Evolutionary conservation across 2,113 vertebrate species (phyloP).

Genomic region (Paradisaea rubra): DNA sequence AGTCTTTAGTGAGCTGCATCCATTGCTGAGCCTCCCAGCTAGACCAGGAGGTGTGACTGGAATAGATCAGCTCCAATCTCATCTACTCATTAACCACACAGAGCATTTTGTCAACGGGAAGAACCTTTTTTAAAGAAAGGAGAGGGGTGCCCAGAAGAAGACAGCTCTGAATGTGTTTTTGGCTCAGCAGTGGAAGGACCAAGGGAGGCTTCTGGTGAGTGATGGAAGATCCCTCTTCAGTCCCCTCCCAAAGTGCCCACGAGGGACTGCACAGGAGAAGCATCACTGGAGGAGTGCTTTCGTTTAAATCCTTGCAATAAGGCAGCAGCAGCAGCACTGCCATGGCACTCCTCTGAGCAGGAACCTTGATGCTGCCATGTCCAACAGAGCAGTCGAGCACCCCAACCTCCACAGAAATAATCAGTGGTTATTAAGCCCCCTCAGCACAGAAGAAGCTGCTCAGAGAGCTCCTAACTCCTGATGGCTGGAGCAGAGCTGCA

Average conservation of each 20-base stretch:
- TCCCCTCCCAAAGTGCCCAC: fast-evolving
- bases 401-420: background rate
- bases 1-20: constrained; percentile 12
- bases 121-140: background rate
- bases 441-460: background rate
- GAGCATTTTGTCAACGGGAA: background rate
- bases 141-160: background rate
- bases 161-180: background rate
- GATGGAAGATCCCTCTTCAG: background rate
- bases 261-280: background rate
- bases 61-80: constrained; percentile 9
- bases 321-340: background rate
- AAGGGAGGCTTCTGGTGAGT: background rate
- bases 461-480: background rate
- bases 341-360: background rate
- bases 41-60: constrained; percentile 8
- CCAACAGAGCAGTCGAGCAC: background rate
- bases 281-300: background rate
- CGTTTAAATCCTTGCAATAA: background rate
- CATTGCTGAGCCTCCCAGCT: background rate
- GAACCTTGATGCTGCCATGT: background rate
- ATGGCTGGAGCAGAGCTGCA: background rate
- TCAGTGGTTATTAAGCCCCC: background rate
- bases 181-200: background rate
- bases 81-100: background rate